phyloP scores from a whole-genome alignment of 2,113 vertebrate genomes.

The Rhea americana region DNA sequence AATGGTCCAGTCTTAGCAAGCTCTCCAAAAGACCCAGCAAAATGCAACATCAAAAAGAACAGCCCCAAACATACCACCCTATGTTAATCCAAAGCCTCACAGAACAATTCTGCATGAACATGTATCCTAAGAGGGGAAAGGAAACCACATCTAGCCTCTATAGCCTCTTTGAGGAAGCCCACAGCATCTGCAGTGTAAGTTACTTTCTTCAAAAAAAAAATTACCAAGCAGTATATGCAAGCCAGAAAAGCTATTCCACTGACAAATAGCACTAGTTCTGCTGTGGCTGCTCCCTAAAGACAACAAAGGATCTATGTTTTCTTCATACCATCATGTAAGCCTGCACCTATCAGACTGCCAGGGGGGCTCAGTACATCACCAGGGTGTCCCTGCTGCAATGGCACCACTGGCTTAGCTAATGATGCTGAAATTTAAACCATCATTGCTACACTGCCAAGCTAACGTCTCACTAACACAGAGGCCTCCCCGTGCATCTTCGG shows the following conservation, averaged over 20 bases:
- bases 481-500: neutral
- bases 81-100: neutral
- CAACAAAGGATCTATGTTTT: neutral
- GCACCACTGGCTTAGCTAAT: neutral
- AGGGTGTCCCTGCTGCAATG: neutral
- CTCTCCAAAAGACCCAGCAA: neutral
- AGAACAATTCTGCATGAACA: neutral
- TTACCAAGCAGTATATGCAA: neutral
- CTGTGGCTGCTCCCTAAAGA: neutral
- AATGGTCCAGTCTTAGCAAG: neutral
- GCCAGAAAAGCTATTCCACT: neutral
- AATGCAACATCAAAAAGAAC: neutral
- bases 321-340: neutral
- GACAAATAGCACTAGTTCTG: neutral
- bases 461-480: neutral
- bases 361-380: neutral
- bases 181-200: neutral
- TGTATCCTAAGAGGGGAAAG: neutral
- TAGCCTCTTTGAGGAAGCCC: neutral
- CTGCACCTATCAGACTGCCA: neutral
- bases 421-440: neutral
- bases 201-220: neutral
- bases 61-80: neutral
- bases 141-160: neutral
- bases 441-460: neutral